Conservation (phyloP, 2,113 vertebrate species). For the Miniopterus natalensis region DNA sequence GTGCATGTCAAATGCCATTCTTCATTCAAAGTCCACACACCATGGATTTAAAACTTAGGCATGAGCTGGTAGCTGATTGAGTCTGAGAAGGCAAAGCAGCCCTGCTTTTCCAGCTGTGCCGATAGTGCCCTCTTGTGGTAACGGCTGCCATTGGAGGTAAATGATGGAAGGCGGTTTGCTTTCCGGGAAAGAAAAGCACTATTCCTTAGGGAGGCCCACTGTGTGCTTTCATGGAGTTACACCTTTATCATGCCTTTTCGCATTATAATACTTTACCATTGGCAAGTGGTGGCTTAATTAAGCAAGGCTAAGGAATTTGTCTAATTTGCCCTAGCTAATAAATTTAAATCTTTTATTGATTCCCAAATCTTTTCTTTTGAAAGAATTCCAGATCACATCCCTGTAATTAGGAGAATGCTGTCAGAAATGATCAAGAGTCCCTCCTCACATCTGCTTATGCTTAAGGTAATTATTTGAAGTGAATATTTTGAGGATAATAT, state of each 20-base stretch:
- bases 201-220: not conserved
- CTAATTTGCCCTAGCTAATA: not conserved
- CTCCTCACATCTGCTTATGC: not conserved
- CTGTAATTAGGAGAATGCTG: not conserved
- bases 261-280: not conserved
- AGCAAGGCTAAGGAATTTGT: not conserved
- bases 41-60: not conserved
- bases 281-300: not conserved
- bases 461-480: not conserved
- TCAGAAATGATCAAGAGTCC: not conserved
- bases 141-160: not conserved
- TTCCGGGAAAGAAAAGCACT: not conserved
- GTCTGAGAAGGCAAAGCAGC: not conserved
- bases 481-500: not conserved
- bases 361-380: not conserved
- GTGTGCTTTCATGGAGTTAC: not conserved
- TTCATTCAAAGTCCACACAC: not conserved
- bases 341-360: not conserved
- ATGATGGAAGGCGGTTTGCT: not conserved
- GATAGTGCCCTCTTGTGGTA: slow-evolving; percentile 63
- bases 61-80: not conserved
- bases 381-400: not conserved
- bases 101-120: not conserved
- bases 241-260: not conserved
- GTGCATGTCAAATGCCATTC: not conserved